A percentile compares a stretch with the other conserved stretches of the same genome.
Conservation (phyloP, 2,113 vertebrate species). For the Catharus bicknelli region DNA sequence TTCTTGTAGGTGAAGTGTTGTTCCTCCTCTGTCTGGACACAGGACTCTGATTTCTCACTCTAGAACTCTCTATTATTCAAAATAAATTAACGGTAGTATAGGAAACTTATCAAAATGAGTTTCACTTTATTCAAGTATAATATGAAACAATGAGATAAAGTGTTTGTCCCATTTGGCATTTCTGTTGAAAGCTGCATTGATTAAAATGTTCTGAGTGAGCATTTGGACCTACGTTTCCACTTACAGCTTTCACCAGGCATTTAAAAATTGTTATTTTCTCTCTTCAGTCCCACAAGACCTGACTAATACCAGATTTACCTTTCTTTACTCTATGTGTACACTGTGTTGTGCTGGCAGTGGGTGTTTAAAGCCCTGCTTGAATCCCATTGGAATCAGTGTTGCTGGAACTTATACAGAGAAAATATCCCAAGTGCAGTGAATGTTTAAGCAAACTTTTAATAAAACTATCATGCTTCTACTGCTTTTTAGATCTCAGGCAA, state of each 20-base stretch:
- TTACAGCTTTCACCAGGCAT: not conserved
- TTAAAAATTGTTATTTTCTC: not conserved
- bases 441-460: not conserved
- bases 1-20: not conserved
- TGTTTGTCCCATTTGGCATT: not conserved
- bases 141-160: not conserved
- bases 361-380: not conserved
- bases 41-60: not conserved
- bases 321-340: not conserved
- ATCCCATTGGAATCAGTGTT: not conserved
- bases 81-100: not conserved
- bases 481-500: not conserved
- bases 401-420: not conserved
- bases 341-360: not conserved
- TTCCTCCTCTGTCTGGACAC: not conserved
- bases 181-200: not conserved
- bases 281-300: not conserved
- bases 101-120: not conserved
- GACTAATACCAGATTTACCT: not conserved
- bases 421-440: not conserved
- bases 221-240: not conserved
- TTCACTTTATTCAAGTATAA: not conserved
- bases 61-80: not conserved
- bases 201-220: not conserved
- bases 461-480: not conserved